Base-by-base conservation (phyloP, 2,797 vertebrate species). In the Scolopax bukidnonensis region DNA sequence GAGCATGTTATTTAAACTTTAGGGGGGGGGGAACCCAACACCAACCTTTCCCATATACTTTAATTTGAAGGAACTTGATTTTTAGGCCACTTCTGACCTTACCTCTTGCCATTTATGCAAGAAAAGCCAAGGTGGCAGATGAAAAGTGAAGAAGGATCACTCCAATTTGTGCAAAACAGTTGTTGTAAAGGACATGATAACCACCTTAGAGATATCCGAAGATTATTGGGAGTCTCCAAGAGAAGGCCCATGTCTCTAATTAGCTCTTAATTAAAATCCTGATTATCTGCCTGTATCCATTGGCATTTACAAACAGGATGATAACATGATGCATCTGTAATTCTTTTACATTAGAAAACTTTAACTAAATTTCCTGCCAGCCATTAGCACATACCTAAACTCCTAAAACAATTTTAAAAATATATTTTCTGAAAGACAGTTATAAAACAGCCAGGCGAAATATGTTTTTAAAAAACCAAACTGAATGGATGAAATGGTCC, bases 191-290 rank as follows among this genome's bases (percentile, higher is more conserved):
- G 33, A 12, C 40, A 30, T 47, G 65, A 79, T 82, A 47, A 89
- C 43, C 36, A 70, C 50, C 45, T 70, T 16, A 10, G 63, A 90
- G 56, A 60, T 74, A 82, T 28, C 41, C 80, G 45, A 70, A 94
- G 80, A 79, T 91, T 89, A 84, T 20, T 56, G 9, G 3, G 54
- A 80, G 19, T 50, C 56, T 90, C 48, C 38, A 36, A 43, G 80
- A 92, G 85, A 84, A 90, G 33, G 9, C 41, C 16, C 1, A 0
- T 75, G 25, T 84, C 68, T 87, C 81, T 87, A 93, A 95, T 96
- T 94, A 95, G 51, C 41, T 36, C 7, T 40, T 92, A 86, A 94
- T 96, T 94, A 94, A 90, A 79, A 67, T 69, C 41, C 45, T 74
- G 53, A 57, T 77, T 86, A 68, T 56, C 56, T 84, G 53, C 63